A percentile compares a stretch with the other conserved stretches of the same genome.
These are phyloP conservation scores for Tinea pellionella DNA, from an alignment of 2,888 invertebrate genomes.

Conservation along the genomic window DNA sequence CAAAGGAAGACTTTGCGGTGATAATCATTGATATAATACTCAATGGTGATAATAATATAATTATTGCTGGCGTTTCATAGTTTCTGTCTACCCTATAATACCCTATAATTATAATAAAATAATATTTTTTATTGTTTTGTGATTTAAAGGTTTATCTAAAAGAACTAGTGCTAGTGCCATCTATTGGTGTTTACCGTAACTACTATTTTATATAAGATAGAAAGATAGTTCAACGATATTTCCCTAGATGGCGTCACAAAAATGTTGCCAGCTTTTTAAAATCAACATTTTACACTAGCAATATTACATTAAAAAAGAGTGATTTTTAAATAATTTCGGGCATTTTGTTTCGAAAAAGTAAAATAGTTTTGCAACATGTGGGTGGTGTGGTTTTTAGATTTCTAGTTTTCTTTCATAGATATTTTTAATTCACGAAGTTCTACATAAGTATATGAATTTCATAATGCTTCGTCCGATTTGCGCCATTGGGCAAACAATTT, in stretches of 20 bases:
- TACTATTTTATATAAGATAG: not conserved
- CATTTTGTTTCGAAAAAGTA: too few species aligned
- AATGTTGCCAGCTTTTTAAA: not conserved
- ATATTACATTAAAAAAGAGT: too few species aligned
- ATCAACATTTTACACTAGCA: too few species aligned
- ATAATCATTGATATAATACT: not conserved
- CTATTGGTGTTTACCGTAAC: not conserved
- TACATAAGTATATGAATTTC: not conserved
- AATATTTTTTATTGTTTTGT: too few species aligned
- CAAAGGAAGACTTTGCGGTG: not conserved
- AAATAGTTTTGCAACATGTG: not conserved
- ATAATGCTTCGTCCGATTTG: slow-evolving; percentile 47
- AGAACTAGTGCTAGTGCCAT: not conserved
- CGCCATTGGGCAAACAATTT: slow-evolving; percentile 35
- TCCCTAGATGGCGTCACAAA: not conserved
- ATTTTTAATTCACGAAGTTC: not conserved
- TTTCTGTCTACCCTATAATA: too few species aligned
- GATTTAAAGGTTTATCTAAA: too few species aligned
- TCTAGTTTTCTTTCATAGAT: not conserved
- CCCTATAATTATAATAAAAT: too few species aligned
- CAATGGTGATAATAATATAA: too few species aligned
- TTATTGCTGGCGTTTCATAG: too few species aligned
- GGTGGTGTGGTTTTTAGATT: not conserved
- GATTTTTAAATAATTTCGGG: too few species aligned
- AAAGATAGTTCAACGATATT: not conserved